phyloP scores from a whole-genome alignment of 2,797 vertebrate species.

The Natrix natrix region DNA sequence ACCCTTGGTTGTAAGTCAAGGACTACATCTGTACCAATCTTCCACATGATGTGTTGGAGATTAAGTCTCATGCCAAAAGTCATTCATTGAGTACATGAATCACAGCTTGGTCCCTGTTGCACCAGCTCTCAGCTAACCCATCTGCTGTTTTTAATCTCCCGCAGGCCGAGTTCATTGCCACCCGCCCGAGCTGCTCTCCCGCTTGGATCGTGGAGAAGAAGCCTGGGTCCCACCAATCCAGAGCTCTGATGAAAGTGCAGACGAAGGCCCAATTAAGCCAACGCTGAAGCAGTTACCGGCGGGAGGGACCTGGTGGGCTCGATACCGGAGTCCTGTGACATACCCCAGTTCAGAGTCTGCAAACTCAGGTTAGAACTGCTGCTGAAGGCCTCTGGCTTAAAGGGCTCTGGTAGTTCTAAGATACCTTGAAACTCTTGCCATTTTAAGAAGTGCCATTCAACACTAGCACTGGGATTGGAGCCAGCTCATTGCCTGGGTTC shows the following conservation, averaged over 20 bases:
- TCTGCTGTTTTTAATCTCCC: background rate
- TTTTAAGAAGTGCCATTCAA: background rate
- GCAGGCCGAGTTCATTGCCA: background rate
- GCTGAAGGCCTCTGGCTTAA: background rate
- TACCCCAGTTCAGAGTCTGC: slow-evolving; percentile 10
- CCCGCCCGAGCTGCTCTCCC: background rate
- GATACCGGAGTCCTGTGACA: background rate
- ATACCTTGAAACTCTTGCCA: background rate
- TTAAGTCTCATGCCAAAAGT: background rate
- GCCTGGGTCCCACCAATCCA: slow-evolving; percentile 31
- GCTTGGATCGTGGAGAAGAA: slow-evolving; percentile 23
- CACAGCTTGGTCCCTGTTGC: background rate
- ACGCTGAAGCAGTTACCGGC: slow-evolving; percentile 13
- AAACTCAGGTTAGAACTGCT: slow-evolving; percentile 18
- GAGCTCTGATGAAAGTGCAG: slow-evolving; percentile 29
- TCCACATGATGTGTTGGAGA: background rate
- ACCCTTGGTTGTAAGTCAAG: background rate
- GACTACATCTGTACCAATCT: background rate
- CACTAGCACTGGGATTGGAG: background rate
- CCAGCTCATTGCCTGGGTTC: background rate
- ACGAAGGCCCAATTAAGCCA: slow-evolving; percentile 7
- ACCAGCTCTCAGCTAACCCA: background rate
- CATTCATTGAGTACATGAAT: background rate
- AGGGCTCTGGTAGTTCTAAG: background rate
- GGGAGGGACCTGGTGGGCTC: slow-evolving; percentile 4